Base-by-base conservation (phyloP, 92 coral and sea anemone species). In the Meandrina meandrites region DNA sequence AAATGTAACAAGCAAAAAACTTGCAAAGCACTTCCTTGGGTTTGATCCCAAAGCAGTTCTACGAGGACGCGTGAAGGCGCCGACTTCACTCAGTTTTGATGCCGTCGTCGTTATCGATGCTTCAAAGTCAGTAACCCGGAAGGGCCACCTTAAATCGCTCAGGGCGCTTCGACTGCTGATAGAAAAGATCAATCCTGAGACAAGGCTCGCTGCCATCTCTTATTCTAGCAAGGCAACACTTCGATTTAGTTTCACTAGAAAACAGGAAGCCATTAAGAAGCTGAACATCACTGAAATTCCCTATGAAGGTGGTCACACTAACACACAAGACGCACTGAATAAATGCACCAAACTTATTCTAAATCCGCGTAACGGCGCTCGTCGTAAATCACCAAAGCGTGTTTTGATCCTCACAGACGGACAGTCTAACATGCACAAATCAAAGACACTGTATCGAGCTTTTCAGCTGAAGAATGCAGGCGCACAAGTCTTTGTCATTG, bases 331-430 rank as follows among this genome's bases (percentile, higher is more conserved):
- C 22, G 96, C 94, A 9, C 82, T 93, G 37, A 90, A 80, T 19
- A 35, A 75, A 45, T 90, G 92, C 40, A 91, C 22, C 8, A 35
- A 79, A 6, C 83, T 91, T 1, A 79, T 77, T 27, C 84, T 81
- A 5, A 86, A 81, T 18, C 77, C 32, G n/a, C 70, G 75, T 19
- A 58, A 76, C 18, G 92, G 95, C 0, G 48, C 75, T 31, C 91
- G 95, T 47, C 28, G 84, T 9, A 47, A 70, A 5, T 76, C 89
- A 56, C 85, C 75, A 76, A 94, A 92, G 71, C 76, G 94, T 16
- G 85, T 90, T 24, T 87, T 94, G 32, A 86, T 94, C 15, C 84
- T 94, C 71, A 94, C 97, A 0, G 97, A 94, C 79, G 97, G 95
- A 56, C 94, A 94, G 78, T 94, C 97, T 6, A 94, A 94, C 58